phyloP scores from a whole-genome alignment of 2,113 vertebrate species.

The Fregetta grallaria region DNA sequence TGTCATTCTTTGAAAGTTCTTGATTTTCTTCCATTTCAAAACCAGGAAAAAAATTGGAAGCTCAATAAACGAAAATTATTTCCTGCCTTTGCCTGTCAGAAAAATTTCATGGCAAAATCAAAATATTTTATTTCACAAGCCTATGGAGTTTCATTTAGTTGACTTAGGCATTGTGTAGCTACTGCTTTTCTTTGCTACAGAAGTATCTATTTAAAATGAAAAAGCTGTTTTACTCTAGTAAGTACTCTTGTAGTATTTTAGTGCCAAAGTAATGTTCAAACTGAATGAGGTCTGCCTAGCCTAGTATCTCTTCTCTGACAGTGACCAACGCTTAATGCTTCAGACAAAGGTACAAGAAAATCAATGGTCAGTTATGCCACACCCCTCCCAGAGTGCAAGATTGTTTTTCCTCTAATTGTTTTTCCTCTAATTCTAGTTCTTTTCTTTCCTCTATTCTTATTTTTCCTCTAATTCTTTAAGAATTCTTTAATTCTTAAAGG shows the following conservation, averaged over 20 bases:
- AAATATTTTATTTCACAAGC: background rate
- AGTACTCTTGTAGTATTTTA: background rate
- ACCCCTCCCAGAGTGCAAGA: background rate
- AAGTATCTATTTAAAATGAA: background rate
- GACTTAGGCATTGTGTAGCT: background rate
- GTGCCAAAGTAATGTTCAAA: background rate
- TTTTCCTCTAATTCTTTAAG: too few species aligned
- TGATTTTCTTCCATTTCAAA: background rate
- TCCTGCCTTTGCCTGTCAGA: background rate
- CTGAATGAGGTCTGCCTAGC: background rate
- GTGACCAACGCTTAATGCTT: background rate
- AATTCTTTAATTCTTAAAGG: too few species aligned
- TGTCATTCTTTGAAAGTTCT: background rate
- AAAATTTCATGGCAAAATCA: background rate
- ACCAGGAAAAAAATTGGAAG: background rate
- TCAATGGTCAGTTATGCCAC: background rate
- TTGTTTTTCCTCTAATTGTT: background rate
- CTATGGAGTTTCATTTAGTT: background rate
- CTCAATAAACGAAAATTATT: background rate
- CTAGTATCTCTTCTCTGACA: background rate
- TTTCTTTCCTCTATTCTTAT: too few species aligned
- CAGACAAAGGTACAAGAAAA: background rate
- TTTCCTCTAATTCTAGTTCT: background rate
- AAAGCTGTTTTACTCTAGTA: background rate
- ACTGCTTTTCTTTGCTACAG: background rate